Evolutionary conservation across 2,797 vertebrate species (phyloP).

Genomic region (Fistularia commersonii): DNA sequence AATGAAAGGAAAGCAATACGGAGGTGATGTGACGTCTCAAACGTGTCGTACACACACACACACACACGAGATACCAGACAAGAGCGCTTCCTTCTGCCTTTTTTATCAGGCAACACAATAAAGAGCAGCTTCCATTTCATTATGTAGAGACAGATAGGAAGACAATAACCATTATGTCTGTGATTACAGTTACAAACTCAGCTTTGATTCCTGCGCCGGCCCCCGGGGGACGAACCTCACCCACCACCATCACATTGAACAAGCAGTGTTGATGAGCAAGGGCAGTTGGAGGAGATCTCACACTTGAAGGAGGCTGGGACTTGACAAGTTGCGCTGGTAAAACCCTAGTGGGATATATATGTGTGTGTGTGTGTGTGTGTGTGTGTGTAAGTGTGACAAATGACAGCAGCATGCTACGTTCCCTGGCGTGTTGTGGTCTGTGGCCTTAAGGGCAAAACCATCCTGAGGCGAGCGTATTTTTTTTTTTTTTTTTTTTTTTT

Average conservation of each 20-base stretch:
- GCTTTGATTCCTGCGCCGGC: slow-evolving; percentile 1
- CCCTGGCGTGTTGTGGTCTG: slow-evolving; percentile 4
- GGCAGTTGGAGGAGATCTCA: slow-evolving; percentile 8
- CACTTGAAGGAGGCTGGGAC: background rate
- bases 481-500: slow-evolving; percentile 26
- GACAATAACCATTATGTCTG: background rate
- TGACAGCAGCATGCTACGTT: slow-evolving; percentile 11
- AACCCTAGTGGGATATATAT: background rate
- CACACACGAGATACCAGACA: background rate
- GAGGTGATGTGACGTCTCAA: background rate
- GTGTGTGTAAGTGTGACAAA: background rate
- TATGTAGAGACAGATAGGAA: background rate
- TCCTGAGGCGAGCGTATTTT: background rate
- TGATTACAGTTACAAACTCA: slow-evolving; percentile 8
- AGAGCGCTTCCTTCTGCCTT: background rate
- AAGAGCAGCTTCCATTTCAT: background rate
- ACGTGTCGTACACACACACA: background rate
- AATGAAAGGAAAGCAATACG: slow-evolving; percentile 6
- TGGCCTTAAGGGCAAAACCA: slow-evolving; percentile 4
- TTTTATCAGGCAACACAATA: background rate
- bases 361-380: slow-evolving; percentile 8
- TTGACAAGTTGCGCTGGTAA: slow-evolving; percentile 14
- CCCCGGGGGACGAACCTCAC: background rate
- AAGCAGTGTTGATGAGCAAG: slow-evolving; percentile 12
- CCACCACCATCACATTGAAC: background rate